These are phyloP conservation scores for Peribatodes rhomboidaria DNA, from an alignment of 2,888 invertebrate species.

Conservation along the genomic window DNA sequence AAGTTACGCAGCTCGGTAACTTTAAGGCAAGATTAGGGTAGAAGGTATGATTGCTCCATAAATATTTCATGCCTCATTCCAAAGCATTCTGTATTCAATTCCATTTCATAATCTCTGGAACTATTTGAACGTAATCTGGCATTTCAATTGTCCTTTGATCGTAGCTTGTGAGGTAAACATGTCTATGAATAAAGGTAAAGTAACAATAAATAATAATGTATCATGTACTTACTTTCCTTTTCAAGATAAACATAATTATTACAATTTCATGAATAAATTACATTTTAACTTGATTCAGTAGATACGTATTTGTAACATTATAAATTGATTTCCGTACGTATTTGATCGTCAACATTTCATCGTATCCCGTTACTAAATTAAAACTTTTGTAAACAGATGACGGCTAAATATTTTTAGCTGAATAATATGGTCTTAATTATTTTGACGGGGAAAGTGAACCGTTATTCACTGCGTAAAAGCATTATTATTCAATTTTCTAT, in stretches of 20 bases:
- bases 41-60: slow-evolving; percentile 13
- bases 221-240: too few species aligned
- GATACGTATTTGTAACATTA: too few species aligned
- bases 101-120: neutral
- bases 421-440: neutral
- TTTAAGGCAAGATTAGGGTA: slow-evolving; percentile 13
- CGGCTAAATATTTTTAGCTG: neutral
- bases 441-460: neutral
- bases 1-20: slow-evolving; percentile 10
- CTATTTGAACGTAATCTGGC: neutral
- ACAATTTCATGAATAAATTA: too few species aligned
- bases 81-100: slow-evolving; percentile 2
- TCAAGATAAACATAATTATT: too few species aligned
- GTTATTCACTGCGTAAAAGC: slow-evolving; percentile 1
- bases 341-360: too few species aligned
- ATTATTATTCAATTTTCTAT: slow-evolving; percentile 12
- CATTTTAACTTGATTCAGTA: too few species aligned
- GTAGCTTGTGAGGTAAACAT: too few species aligned
- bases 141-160: neutral
- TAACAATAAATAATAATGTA: too few species aligned
- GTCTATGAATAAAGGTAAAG: too few species aligned
- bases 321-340: too few species aligned
- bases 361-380: too few species aligned
- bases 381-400: too few species aligned
- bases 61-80: slow-evolving; percentile 10